phyloP scores from a whole-genome alignment of 2,797 vertebrate genomes.

The Tenualosa thibaudeaui region DNA sequence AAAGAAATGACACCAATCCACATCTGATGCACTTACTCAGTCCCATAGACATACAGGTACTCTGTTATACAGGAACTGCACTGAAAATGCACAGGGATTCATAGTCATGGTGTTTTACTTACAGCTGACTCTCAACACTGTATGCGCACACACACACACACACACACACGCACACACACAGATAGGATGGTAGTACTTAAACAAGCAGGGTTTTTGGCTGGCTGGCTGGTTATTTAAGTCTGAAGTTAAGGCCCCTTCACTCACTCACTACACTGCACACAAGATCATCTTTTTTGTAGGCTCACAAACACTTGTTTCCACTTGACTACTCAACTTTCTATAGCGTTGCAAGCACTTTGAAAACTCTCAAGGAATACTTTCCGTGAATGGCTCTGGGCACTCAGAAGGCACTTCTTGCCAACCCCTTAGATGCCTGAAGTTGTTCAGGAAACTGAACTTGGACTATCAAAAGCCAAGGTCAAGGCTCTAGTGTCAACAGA shows the following conservation, averaged over 20 bases:
- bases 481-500: neutral
- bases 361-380: neutral
- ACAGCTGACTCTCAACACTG: too few relatives aligned
- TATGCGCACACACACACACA: neutral
- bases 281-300: neutral
- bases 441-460: neutral
- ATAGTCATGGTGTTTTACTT: too few relatives aligned
- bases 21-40: too few relatives aligned
- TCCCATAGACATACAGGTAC: too few relatives aligned
- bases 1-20: too few relatives aligned
- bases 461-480: neutral
- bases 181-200: neutral
- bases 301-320: neutral
- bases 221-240: neutral
- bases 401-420: neutral
- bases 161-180: neutral
- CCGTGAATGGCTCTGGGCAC: neutral
- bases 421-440: neutral
- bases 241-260: neutral
- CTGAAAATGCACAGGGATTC: too few relatives aligned
- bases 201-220: neutral
- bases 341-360: neutral
- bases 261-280: neutral
- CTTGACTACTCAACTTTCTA: neutral
- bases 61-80: too few relatives aligned